Conservation (phyloP, 2,888 invertebrate species). For the Cephus pulcher region DNA sequence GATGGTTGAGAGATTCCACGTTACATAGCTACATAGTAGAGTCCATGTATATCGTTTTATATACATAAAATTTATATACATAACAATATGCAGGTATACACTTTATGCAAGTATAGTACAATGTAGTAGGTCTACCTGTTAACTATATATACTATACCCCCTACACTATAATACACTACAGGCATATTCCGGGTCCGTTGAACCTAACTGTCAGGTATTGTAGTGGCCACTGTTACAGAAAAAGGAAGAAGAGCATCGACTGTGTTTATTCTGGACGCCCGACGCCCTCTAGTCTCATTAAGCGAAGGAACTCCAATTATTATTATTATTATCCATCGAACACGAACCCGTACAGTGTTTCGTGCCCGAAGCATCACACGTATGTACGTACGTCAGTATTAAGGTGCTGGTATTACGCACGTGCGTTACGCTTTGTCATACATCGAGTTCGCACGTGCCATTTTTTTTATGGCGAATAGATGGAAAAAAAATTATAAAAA, state of each 20-base stretch:
- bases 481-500: not conserved
- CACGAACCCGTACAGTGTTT: not conserved
- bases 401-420: not conserved
- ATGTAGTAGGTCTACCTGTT: not conserved
- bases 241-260: constrained; percentile 28
- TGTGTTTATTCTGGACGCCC: constrained; percentile 6
- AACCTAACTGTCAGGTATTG: constrained; percentile 58
- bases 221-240: constrained; percentile 39
- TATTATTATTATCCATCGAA: not conserved
- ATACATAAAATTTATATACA: not conserved
- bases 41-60: not conserved
- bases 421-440: not conserved
- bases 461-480: not conserved
- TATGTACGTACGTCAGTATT: not conserved
- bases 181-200: constrained; percentile 43
- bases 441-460: not conserved
- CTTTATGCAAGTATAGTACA: not conserved
- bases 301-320: not conserved
- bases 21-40: not conserved
- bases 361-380: not conserved
- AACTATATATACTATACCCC: not conserved
- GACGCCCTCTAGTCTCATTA: not conserved
- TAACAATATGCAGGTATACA: not conserved
- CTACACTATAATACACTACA: not conserved
- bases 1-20: not conserved